Evolutionary conservation across 2,888 invertebrate species (phyloP), one percentile per base, ranked within the genome.

Genomic region (Morpho helenor): DNA sequence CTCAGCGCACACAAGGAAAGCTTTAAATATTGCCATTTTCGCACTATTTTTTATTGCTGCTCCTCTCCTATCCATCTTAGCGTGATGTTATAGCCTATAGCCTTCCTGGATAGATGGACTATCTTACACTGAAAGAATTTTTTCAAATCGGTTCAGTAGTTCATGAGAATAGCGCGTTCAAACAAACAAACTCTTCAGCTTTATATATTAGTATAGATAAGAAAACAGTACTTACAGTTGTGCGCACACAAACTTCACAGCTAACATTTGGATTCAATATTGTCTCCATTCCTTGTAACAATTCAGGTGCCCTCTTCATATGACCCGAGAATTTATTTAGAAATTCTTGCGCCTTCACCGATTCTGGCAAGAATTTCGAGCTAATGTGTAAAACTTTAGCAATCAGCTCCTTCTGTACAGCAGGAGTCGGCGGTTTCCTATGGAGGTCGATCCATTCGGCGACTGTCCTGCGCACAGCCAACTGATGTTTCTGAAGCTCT

Each of bases 201-300:
- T 16, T 16, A 16, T 16, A 16, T 16, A 16, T 16, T 16, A 16
- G 16, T 31, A 39, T 10, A 1, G 10, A 10, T 22, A 44, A 64
- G 23, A 45, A 59, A 16, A 39, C 7, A 68, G 49, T 46, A 84
- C 93, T 92, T 63, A 94, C 93, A 77, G 97, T 97, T 45, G 95
- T 95, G 67, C 97, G 96, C n/a, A 97, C 97, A 75, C 98, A 98
- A 68, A 97, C 96, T 77, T 96, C 96, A 75, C 98, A 98, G 63
- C 96, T 95, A n/a, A 97, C 97, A 73, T 96, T 96, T 0, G 96
- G 96, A 68, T 95, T 95, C 39, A 98, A 93, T 58, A 98, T 96
- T 2, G 94, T 95, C 81, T 97, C 96, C 94, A 99, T 96, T 51
- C 95, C 95, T 68, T 85, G 85, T 68, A 98, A 80, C 60, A 96